Percentiles rank a stretch among this genome's conserved stretches.
Conservation (phyloP, 2,888 invertebrate genomes). For the Drosophila setosimentum region DNA sequence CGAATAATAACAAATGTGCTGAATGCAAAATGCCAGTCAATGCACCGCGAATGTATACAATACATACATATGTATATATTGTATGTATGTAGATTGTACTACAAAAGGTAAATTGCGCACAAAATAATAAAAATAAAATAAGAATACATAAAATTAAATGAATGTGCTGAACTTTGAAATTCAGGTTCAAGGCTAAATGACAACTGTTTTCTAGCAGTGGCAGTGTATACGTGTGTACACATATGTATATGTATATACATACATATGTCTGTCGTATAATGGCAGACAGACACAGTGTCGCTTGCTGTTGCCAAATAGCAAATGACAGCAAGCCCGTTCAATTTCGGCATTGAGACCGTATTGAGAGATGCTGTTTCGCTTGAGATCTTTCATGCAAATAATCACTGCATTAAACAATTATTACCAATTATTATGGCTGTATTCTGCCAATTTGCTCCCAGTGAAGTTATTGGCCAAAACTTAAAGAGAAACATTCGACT, state of each 20-base stretch:
- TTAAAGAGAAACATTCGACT: background rate
- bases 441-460: background rate
- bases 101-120: slow-evolving; percentile 50
- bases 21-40: slow-evolving; percentile 44
- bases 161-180: slow-evolving; percentile 59
- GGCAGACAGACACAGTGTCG: background rate
- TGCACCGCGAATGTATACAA: slow-evolving; percentile 19
- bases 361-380: background rate
- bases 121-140: slow-evolving; percentile 13
- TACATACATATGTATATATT: background rate
- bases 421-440: background rate
- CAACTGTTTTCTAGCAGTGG: slow-evolving; percentile 63
- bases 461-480: background rate
- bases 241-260: background rate
- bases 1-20: slow-evolving; percentile 18
- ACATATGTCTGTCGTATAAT: background rate
- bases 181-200: slow-evolving; percentile 74
- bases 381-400: background rate
- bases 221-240: background rate
- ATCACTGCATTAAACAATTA: background rate
- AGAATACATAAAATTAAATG: slow-evolving; percentile 6
- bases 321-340: background rate
- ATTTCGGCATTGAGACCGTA: background rate
- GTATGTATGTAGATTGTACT: slow-evolving; percentile 2
- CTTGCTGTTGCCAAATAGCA: slow-evolving; percentile 1